phyloP scores from a whole-genome alignment of 2,888 invertebrate species.

The Abrostola triplasia region DNA sequence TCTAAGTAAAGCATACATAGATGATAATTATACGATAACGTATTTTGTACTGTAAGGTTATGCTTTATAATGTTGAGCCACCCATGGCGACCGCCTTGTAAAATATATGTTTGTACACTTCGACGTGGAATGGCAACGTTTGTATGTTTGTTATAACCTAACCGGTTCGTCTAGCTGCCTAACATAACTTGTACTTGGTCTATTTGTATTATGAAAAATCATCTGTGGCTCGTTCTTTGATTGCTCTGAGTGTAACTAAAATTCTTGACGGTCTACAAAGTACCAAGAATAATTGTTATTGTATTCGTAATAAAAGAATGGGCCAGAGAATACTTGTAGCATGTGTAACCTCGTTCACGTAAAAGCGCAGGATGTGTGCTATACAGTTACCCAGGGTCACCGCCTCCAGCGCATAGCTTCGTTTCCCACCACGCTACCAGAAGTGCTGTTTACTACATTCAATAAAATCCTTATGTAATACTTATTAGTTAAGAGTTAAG shows the following conservation, averaged over 20 bases:
- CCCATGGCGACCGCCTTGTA: constrained; percentile 23
- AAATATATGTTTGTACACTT: constrained; percentile 60
- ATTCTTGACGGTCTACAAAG: constrained; percentile 1
- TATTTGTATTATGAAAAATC: constrained; percentile 46
- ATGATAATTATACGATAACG: constrained; percentile 82
- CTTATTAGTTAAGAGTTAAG: constrained; percentile 47
- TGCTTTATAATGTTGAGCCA: constrained; percentile 54
- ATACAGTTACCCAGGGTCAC: not conserved
- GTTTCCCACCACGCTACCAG: constrained; percentile 9
- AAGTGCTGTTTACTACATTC: constrained; percentile 25
- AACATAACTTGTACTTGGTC: constrained; percentile 65
- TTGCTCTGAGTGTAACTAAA: not conserved
- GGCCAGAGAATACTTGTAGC: constrained; percentile 40
- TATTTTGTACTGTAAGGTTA: constrained; percentile 88
- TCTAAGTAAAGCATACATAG: constrained; percentile 86
- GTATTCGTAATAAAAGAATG: constrained; percentile 28
- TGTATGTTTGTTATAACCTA: constrained; percentile 52
- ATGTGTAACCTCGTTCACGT: constrained; percentile 41
- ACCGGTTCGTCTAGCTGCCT: constrained; percentile 63
- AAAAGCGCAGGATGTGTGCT: constrained; percentile 52
- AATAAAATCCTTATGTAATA: constrained; percentile 49
- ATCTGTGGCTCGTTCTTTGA: constrained; percentile 33
- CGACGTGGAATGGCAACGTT: constrained; percentile 66
- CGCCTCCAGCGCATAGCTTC: constrained; percentile 22
- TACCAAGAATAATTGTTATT: not conserved